Percentiles rank a stretch among this genome's conserved stretches.
These are phyloP conservation scores for Maconellicoccus hirsutus DNA, from an alignment of 1,140 invertebrate species.

Conservation along the genomic window DNA sequence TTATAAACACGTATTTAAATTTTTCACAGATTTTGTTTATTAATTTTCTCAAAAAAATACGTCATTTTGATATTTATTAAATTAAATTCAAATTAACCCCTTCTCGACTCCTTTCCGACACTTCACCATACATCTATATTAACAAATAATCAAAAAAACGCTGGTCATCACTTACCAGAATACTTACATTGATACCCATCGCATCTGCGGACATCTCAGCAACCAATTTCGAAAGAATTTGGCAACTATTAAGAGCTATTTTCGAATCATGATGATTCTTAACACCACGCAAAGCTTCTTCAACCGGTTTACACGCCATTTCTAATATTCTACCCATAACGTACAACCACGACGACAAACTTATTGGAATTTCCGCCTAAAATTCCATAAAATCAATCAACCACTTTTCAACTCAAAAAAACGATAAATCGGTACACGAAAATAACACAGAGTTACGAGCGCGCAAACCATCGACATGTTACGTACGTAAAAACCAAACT, in stretches of 20 bases:
- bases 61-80: not conserved
- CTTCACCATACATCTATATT: no score
- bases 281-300: conserved; percentile 48
- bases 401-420: no score
- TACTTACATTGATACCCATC: conserved; percentile 46
- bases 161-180: not conserved
- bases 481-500: no score
- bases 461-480: no score
- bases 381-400: conserved; percentile 22
- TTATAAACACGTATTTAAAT: conserved; percentile 13
- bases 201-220: conserved; percentile 78
- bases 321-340: conserved; percentile 70
- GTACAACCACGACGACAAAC: conserved; percentile 64
- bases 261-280: conserved; percentile 43
- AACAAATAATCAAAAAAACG: no score
- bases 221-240: conserved; percentile 69
- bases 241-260: conserved; percentile 72
- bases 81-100: no score
- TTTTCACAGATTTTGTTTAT: conserved; percentile 22
- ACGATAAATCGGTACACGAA: no score
- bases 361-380: conserved; percentile 34
- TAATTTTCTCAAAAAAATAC: conserved; percentile 25
- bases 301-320: conserved; percentile 66
- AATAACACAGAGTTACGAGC: no score
- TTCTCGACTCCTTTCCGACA: no score